A percentile compares a stretch with the other conserved stretches of the same genome.
Conservation (phyloP, 2,888 invertebrate genomes). For the Rhodophaea formosa region DNA sequence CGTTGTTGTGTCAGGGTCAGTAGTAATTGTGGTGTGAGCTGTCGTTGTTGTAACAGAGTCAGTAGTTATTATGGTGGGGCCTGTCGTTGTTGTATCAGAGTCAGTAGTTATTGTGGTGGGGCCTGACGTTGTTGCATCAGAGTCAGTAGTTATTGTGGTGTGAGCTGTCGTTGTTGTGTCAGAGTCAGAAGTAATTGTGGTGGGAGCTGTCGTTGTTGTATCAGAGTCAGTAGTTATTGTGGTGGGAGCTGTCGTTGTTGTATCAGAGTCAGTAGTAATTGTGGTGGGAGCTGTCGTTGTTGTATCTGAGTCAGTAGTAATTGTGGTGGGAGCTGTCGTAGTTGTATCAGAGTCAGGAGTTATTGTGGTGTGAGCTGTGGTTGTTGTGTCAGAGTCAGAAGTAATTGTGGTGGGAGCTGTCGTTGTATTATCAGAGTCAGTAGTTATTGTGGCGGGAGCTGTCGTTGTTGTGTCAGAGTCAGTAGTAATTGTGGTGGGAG, state of each 20-base stretch:
- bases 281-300: not conserved
- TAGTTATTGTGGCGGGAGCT: not conserved
- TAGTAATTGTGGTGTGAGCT: not conserved
- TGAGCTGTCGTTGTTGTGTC: conserved; percentile 8
- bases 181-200: conserved; percentile 19
- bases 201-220: conserved; percentile 2
- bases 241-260: conserved; percentile 2
- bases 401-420: conserved; percentile 6
- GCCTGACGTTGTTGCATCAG: conserved; percentile 11
- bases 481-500: not conserved
- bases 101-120: conserved; percentile 8
- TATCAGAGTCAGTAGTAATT: not conserved
- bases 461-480: not conserved
- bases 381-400: not conserved
- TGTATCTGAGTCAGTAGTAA: not conserved
- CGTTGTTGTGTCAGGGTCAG: not conserved
- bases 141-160: conserved; percentile 11
- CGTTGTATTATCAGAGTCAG: conserved; percentile 13
- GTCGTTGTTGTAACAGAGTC: not conserved
- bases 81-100: conserved; percentile 13
- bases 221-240: conserved; percentile 9
- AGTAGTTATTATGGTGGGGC: not conserved
- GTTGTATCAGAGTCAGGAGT: not conserved
- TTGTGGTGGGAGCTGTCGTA: not conserved
- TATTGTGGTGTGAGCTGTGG: not conserved